phyloP scores from a whole-genome alignment of 2,113 vertebrate species.

The Plecotus auritus region DNA sequence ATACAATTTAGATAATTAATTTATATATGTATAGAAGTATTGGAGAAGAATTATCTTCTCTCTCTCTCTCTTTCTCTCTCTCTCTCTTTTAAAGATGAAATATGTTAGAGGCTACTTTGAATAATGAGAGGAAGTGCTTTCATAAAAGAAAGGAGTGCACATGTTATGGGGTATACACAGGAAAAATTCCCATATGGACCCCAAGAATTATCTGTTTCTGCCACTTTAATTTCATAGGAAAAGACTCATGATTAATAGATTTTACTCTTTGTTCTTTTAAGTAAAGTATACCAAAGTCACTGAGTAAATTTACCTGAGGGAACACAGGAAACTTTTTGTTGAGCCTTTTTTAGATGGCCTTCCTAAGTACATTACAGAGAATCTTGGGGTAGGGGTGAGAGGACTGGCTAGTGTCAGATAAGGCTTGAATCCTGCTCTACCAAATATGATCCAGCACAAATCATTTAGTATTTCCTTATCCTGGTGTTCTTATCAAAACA shows the following conservation, averaged over 20 bases:
- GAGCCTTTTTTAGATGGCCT: background rate
- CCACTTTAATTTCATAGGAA: background rate
- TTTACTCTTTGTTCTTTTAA: background rate
- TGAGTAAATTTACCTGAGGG: background rate
- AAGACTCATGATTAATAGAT: background rate
- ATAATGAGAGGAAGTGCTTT: background rate
- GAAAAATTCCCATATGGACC: background rate
- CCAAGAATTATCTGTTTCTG: background rate
- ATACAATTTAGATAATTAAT: background rate
- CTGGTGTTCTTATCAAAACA: background rate
- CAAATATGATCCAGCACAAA: background rate
- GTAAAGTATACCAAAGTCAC: background rate
- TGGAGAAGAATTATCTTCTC: background rate
- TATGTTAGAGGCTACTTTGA: background rate
- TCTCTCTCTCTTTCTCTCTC: background rate
- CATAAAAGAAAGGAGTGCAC: background rate
- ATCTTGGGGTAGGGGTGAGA: background rate
- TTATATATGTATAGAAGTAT: background rate
- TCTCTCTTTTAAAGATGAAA: background rate
- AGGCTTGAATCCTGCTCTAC: background rate
- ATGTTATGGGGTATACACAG: background rate
- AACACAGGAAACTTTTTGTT: background rate
- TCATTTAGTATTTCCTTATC: background rate
- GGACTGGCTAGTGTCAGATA: background rate
- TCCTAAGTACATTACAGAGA: background rate